Base-by-base conservation (phyloP, 2,888 invertebrate genomes). In the Zeuzera pyrina region DNA sequence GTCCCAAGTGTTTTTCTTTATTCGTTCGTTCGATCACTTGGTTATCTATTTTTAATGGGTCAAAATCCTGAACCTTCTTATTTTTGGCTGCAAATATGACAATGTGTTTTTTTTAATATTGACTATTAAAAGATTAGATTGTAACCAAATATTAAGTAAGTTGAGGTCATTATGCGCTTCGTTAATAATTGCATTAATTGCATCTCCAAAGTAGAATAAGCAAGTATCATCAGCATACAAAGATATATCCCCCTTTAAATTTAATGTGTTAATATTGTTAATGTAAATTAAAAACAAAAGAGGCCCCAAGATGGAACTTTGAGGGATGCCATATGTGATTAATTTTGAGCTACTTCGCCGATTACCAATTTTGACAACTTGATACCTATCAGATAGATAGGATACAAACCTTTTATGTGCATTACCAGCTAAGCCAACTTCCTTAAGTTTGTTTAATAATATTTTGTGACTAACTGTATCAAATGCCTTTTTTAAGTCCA, bases 401-500 rank as follows among this genome's bases (percentile, higher is more conserved):
- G n/a, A n/a, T n/a, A n/a, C n/a, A n/a, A n/a, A n/a, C n/a, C n/a
- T n/a, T n/a, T n/a, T n/a, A 4, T n/a, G 12, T 1, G 30, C 34
- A 3, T 8, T 30, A n/a, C 10, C 27, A 11, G 22, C 25, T 14
- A 34, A 12, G 12, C 23, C 19, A 2, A n/a, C n/a, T n/a, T 25
- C 2, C 8, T 16, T 21, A 13, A 34, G 15, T 26, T 30, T 34
- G 5, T 19, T 19, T 15, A 34, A 10, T 14, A 34, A 14, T 7
- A 30, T 5, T 19, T 19, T 8, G 8, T 19, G 19, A 8, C 19
- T 19, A 5, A 19, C 19, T 19, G 19, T 19, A 12, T 27, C 21
- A 13, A 31, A 27, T 3, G 27, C 31, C 22, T 31, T 31, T n/a
- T 25, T 34, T 27, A 34, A 13, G 13, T 34, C 34, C 1, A 34